phyloP scores from a whole-genome alignment of 2,113 vertebrate species.

The Haplotaxodon microlepis region DNA sequence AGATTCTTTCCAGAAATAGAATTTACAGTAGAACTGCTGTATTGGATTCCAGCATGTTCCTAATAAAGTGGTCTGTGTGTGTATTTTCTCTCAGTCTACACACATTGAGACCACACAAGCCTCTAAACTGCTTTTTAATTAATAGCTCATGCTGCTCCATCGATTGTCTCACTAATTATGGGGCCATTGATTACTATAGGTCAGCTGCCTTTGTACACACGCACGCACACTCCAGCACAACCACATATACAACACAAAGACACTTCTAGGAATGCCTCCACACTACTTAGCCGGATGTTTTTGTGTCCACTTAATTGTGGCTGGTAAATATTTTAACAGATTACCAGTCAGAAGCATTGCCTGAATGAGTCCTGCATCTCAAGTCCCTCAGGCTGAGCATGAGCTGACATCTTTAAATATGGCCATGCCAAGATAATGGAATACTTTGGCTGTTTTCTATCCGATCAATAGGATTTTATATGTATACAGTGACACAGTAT shows the following conservation, averaged over 20 bases:
- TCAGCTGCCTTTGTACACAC: not conserved
- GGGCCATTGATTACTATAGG: not conserved
- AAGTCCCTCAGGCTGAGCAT: not conserved
- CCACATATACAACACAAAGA: not conserved
- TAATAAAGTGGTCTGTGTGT: not conserved
- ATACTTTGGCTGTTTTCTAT: conserved; percentile 37
- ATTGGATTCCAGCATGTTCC: not conserved
- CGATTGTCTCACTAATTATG: conserved; percentile 37
- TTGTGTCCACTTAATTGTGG: not conserved
- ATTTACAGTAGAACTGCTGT: not conserved
- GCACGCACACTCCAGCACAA: not conserved
- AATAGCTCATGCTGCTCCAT: conserved; percentile 36
- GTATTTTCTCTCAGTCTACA: not conserved
- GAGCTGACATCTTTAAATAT: conserved; percentile 35
- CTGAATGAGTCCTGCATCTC: not conserved
- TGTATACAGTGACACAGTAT: conserved; percentile 42
- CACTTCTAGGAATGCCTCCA: not conserved
- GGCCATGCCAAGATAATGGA: conserved; percentile 40
- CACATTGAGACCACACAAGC: not conserved
- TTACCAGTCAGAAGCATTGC: not conserved
- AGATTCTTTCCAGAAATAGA: not conserved
- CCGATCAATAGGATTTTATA: conserved; percentile 61
- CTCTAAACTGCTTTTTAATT: conserved; percentile 47
- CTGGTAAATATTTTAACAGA: conserved; percentile 50
- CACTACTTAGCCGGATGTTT: not conserved